Base-by-base conservation (phyloP, 2,113 vertebrate genomes). In the Hippocampus guttulatus region DNA sequence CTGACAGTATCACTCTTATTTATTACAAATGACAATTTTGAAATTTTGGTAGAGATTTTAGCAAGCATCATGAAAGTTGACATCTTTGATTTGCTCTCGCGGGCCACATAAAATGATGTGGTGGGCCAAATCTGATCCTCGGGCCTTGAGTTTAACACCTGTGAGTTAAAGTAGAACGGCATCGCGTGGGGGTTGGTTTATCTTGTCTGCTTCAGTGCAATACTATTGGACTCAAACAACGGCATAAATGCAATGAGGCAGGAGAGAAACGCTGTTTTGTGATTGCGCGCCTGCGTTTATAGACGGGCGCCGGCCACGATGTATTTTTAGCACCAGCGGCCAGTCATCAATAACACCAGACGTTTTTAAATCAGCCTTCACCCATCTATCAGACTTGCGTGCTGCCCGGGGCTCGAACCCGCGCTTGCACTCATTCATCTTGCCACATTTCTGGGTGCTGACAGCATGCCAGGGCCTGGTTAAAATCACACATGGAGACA, bases 321-420 rank as follows among this genome's bases (percentile, higher is more conserved):
- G 79, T 79, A 80, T 87, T 88, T 90, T 87, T 88, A 88, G 76
- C 1, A 71, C 87, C 75, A 33, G 61, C 33, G 72, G 82, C 76
- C 57, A 27, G 76, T 71, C 84, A 89, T 91, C 87, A 88, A 92
- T 91, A 89, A 88, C 41, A 74, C 64, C 77, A 68, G 79, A 84
- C 84, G 76, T 65, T 85, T 84, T 71, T 83, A 80, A 85, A 81
- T 87, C 80, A 71, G 80, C 85, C 76, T 81, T 88, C 77, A 78
- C 10, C 63, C 78, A 90, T 90, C 84, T 88, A 91, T 91, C 86
- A 82, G 80, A 73, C 77, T 84, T 3, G 72, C 72, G 67, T 62
- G 80, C 68, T 66, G 82, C 86, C 85, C 74, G 71, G 81, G 85
- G 86, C 88, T 89, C 67, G 63, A 87, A 80, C 87, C 77, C 76